Evolutionary conservation across 1,140 invertebrate genomes (phyloP).

Genomic region (Araneus ventricosus): DNA sequence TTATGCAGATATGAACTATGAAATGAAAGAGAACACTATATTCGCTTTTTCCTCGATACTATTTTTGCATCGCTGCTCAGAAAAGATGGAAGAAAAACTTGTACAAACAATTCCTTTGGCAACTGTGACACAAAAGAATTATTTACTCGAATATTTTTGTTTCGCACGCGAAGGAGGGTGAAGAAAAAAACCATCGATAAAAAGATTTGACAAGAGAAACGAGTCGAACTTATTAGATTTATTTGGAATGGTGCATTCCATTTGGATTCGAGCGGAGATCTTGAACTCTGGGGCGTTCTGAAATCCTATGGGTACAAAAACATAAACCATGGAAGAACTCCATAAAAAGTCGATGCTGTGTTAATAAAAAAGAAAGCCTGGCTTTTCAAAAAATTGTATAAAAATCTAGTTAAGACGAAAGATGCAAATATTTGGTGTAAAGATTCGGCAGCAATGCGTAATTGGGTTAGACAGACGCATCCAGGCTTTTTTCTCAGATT

Average conservation of each 20-base stretch:
- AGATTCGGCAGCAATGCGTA: neutral
- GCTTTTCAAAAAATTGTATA: neutral
- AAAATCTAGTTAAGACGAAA: neutral
- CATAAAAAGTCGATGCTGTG: neutral
- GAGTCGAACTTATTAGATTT: slow-evolving; percentile 2
- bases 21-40: neutral
- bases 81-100: neutral
- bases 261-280: neutral
- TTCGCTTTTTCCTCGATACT: neutral
- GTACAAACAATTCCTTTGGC: too few species aligned
- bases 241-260: neutral
- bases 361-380: neutral
- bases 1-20: neutral
- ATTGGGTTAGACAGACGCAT: neutral
- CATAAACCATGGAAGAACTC: neutral
- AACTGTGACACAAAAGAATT: too few species aligned
- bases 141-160: too few species aligned
- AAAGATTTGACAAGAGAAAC: neutral
- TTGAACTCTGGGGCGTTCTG: neutral
- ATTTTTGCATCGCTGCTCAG: neutral
- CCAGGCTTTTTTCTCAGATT: neutral
- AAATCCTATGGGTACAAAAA: neutral
- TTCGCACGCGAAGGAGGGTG: too few species aligned
- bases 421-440: neutral
- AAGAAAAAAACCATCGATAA: too few species aligned